Evolutionary conservation across 1,140 invertebrate genomes (phyloP).

Genomic region (Drosophila parvula): DNA sequence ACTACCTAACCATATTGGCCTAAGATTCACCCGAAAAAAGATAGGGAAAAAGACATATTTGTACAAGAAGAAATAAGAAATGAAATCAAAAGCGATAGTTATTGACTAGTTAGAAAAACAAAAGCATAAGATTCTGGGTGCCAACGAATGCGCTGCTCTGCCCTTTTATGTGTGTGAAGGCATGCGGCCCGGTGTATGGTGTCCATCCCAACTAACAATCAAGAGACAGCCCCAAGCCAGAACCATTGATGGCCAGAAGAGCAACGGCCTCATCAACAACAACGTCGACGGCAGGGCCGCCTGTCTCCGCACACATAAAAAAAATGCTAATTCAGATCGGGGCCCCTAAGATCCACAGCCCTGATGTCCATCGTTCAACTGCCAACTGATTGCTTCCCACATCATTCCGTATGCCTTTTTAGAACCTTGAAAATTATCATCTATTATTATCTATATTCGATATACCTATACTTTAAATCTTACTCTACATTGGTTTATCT

Average conservation of each 20-base stretch:
- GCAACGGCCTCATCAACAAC: constrained; percentile 7
- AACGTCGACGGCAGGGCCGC: constrained; percentile 31
- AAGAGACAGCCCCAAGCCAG: constrained; percentile 44
- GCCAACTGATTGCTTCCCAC: constrained; percentile 84
- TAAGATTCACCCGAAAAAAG: constrained; percentile 44
- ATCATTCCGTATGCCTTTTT: constrained; percentile 84
- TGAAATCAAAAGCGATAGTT: constrained; percentile 61
- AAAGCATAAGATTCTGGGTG: constrained; percentile 4
- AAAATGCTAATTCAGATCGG: constrained; percentile 47
- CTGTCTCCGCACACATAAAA: constrained; percentile 74
- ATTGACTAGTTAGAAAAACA: constrained; percentile 38
- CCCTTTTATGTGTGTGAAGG: constrained; percentile 77
- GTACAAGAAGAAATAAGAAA: constrained; percentile 17
- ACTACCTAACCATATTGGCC: constrained; percentile 57
- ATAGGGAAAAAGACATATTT: constrained; percentile 35
- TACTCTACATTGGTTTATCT: constrained; percentile 32
- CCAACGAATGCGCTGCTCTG: constrained; percentile 71
- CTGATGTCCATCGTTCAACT: constrained; percentile 82
- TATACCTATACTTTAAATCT: constrained; percentile 42
- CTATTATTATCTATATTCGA: constrained; percentile 32
- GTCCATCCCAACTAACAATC: constrained; percentile 63
- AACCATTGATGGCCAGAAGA: constrained; percentile 18
- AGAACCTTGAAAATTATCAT: constrained; percentile 82
- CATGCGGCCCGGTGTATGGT: constrained; percentile 35
- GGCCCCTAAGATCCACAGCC: constrained; percentile 41